These are phyloP conservation scores for Pachyseris speciosa DNA, from an alignment of 64 coral and sea anemone species.

Conservation along the genomic window DNA sequence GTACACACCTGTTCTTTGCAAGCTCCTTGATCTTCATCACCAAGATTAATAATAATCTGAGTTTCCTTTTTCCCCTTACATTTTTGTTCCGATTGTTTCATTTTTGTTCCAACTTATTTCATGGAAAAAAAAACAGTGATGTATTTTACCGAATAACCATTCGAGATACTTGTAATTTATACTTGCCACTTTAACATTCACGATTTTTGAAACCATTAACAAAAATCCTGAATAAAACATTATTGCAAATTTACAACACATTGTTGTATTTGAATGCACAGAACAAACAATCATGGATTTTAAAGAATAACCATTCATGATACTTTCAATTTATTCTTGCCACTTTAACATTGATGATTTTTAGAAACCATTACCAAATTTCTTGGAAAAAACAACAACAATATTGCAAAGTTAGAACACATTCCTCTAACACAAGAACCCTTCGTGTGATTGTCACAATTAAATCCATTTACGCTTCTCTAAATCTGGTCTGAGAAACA, in stretches of 20 bases:
- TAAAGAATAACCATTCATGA: neutral
- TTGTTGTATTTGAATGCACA: neutral
- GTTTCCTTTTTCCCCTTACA: neutral
- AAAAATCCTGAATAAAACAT: neutral
- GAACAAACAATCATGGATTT: neutral
- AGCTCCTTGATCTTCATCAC: constrained; percentile 7
- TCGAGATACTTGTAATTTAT: neutral
- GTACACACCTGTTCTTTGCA: constrained; percentile 18
- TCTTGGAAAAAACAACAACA: neutral
- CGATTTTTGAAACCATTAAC: neutral
- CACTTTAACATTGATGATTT: neutral
- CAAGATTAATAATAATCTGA: neutral
- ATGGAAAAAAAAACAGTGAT: neutral
- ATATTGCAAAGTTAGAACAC: neutral
- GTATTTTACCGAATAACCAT: neutral
- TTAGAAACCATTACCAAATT: neutral
- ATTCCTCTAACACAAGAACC: neutral
- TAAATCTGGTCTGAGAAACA: neutral
- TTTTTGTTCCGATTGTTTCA: neutral
- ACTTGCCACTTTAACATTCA: neutral
- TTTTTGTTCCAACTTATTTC: neutral
- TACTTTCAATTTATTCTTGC: neutral
- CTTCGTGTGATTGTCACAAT: neutral
- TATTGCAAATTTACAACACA: neutral
- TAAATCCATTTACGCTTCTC: neutral